Percentiles rank a stretch among this genome's conserved stretches.
phyloP scores from a whole-genome alignment of 2,113 vertebrate species.

The Archocentrus centrarchus region DNA sequence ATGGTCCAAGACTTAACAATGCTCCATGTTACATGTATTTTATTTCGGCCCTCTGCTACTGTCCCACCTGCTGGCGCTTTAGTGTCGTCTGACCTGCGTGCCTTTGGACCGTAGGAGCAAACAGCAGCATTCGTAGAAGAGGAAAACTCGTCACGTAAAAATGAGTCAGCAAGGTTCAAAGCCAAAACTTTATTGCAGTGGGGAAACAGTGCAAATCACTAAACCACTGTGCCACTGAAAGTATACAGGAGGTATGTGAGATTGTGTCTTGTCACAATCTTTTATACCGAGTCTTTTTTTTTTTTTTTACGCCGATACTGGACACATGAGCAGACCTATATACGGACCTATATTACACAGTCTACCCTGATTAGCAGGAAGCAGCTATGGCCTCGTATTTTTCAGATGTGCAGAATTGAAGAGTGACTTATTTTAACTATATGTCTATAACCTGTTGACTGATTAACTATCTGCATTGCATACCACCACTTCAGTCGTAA shows the following conservation, averaged over 20 bases:
- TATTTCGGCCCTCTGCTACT: no score
- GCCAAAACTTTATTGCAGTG: neutral
- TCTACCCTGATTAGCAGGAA: neutral
- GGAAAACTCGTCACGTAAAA: neutral
- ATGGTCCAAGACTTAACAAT: neutral
- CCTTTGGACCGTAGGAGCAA: neutral
- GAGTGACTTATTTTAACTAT: neutral
- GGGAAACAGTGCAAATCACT: neutral
- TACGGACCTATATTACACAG: neutral
- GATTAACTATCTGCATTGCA: conserved; percentile 52
- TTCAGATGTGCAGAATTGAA: neutral
- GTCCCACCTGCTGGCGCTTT: neutral
- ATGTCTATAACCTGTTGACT: neutral
- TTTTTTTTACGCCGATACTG: neutral
- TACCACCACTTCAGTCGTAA: conserved; percentile 20
- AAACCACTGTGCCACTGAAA: neutral
- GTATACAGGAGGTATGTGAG: neutral
- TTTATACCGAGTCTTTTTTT: neutral
- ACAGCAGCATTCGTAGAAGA: neutral
- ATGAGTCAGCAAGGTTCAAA: neutral
- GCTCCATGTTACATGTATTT: neutral
- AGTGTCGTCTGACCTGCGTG: neutral
- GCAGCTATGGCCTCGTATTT: neutral
- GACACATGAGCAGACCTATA: neutral
- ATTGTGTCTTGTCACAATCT: neutral